Evolutionary conservation across 2,888 invertebrate species (phyloP).

Genomic region (Amiota minor): DNA sequence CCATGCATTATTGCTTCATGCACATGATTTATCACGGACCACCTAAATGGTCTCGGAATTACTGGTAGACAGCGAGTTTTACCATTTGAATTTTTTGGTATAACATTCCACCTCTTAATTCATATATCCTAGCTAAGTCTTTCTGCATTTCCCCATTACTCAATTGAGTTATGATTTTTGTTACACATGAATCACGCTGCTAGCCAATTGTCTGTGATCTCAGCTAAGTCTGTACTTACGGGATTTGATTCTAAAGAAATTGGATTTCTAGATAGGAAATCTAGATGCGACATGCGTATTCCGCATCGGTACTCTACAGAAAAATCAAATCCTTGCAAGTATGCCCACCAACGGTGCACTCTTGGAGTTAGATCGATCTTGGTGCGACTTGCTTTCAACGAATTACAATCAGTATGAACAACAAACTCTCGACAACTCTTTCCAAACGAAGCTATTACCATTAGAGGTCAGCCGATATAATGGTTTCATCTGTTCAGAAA

Average conservation of each 20-base stretch:
- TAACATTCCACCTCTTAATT: background rate
- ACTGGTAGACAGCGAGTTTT: constrained; percentile 2
- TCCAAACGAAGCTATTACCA: background rate
- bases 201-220: background rate
- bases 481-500: constrained; percentile 16
- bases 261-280: constrained; percentile 35
- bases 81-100: background rate
- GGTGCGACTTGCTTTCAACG: constrained; percentile 20
- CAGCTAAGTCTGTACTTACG: background rate
- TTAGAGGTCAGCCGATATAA: constrained; percentile 12
- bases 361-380: constrained; percentile 37
- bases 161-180: background rate
- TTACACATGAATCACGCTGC: background rate
- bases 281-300: constrained; percentile 38
- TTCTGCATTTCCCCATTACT: background rate
- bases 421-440: constrained; percentile 17
- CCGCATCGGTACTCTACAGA: constrained; percentile 38
- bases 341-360: constrained; percentile 39
- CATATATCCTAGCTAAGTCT: background rate
- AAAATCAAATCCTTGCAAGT: constrained; percentile 40
- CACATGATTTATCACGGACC: background rate
- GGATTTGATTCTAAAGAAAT: background rate
- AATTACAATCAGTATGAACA: constrained; percentile 37
- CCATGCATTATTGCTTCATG: background rate
- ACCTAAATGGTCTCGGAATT: background rate